Evolutionary conservation across 2,888 invertebrate genomes (phyloP).

Genomic region (Diarsia mendica): DNA sequence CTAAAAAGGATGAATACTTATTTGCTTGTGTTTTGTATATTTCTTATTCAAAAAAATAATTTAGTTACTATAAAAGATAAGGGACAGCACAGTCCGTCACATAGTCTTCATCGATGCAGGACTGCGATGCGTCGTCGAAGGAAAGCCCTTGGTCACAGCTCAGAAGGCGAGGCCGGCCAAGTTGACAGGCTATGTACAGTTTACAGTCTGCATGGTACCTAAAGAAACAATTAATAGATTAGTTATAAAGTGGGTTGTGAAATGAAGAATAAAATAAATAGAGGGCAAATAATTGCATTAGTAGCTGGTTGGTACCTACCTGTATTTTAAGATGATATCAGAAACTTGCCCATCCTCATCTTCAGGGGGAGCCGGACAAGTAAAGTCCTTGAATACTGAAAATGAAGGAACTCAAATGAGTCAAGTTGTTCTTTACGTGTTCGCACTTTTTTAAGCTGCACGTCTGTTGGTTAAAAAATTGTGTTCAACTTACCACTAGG

Average conservation of each 20-base stretch:
- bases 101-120: conserved; percentile 70
- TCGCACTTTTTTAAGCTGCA: neutral
- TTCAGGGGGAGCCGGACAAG: conserved; percentile 71
- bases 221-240: conserved; percentile 42
- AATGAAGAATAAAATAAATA: neutral
- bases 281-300: neutral
- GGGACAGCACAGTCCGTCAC: conserved; percentile 53
- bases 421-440: neutral
- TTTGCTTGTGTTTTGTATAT: conserved; percentile 1
- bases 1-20: no score
- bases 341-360: conserved; percentile 66
- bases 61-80: neutral
- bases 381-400: conserved; percentile 74
- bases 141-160: conserved; percentile 78
- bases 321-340: conserved; percentile 72
- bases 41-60: neutral
- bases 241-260: neutral
- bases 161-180: conserved; percentile 78
- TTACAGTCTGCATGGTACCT: conserved; percentile 77
- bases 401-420: conserved; percentile 20
- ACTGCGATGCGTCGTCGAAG: conserved; percentile 73
- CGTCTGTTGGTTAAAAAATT: neutral
- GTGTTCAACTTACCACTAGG: conserved; percentile 70
- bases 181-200: conserved; percentile 77
- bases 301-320: conserved; percentile 61